phyloP scores from a whole-genome alignment of 2,113 vertebrate genomes.

The Chionomys nivalis region DNA sequence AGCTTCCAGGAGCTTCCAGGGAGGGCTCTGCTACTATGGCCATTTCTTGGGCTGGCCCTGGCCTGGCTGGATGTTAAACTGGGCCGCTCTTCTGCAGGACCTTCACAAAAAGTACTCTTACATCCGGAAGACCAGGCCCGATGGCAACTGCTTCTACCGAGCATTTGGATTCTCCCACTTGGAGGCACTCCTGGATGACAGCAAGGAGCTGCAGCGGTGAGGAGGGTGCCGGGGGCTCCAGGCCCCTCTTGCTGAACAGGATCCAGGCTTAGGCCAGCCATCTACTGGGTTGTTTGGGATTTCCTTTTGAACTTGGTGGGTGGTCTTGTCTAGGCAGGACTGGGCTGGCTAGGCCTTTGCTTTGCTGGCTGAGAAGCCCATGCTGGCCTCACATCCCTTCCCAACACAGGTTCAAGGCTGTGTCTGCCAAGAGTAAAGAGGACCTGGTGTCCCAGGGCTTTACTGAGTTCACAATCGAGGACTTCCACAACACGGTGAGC shows the following conservation, averaged over 20 bases:
- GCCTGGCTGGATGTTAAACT: not conserved
- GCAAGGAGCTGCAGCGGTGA: slow-evolving; percentile 94
- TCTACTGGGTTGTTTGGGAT: not conserved
- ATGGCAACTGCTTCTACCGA: slow-evolving; percentile 97
- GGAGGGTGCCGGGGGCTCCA: not conserved
- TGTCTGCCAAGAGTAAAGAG: slow-evolving; percentile 94
- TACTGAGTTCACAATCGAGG: slow-evolving; percentile 96
- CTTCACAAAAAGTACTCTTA: slow-evolving; percentile 94
- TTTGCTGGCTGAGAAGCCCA: not conserved
- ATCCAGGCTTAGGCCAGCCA: not conserved
- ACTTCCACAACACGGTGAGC: slow-evolving; percentile 95
- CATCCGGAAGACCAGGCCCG: slow-evolving; percentile 95
- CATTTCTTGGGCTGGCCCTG: not conserved
- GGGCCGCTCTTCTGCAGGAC: slow-evolving; percentile 86
- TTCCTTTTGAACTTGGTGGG: not conserved
- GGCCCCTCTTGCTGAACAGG: too few species aligned
- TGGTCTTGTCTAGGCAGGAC: not conserved
- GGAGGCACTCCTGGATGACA: slow-evolving; percentile 93
- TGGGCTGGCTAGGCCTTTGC: not conserved
- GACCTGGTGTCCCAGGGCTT: slow-evolving; percentile 95
- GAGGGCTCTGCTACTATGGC: not conserved
- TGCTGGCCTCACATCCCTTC: not conserved
- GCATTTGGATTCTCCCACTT: slow-evolving; percentile 96
- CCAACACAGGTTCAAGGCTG: slow-evolving; percentile 91
- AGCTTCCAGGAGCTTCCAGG: not conserved